phyloP scores from a whole-genome alignment of 2,888 invertebrate genomes.

The Lepidocyrtoides sp. region DNA sequence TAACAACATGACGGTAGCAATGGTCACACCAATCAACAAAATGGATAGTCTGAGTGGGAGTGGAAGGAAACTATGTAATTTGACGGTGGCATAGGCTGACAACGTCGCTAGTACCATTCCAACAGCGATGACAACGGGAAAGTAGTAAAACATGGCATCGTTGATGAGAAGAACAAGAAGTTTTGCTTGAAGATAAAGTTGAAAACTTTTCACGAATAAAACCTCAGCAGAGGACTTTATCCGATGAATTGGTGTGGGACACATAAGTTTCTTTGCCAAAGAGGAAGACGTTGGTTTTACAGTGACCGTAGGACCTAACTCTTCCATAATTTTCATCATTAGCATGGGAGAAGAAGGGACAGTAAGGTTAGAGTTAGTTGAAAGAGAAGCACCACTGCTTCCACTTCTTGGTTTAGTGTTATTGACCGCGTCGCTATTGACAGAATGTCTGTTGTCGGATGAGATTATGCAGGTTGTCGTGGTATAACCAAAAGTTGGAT shows the following conservation, averaged over 20 bases:
- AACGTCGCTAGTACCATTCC: slow-evolving; percentile 67
- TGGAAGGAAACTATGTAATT: slow-evolving; percentile 67
- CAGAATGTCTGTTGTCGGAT: slow-evolving; percentile 33
- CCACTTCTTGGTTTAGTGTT: background rate
- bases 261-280: slow-evolving; percentile 67
- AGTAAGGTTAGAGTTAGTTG: background rate
- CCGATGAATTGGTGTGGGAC: slow-evolving; percentile 51
- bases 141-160: slow-evolving; percentile 70
- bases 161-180: slow-evolving; percentile 74
- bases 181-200: slow-evolving; percentile 75
- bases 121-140: slow-evolving; percentile 72
- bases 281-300: slow-evolving; percentile 46
- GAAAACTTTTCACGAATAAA: slow-evolving; percentile 71
- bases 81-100: slow-evolving; percentile 72
- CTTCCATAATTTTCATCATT: slow-evolving; percentile 74
- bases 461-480: slow-evolving; percentile 30
- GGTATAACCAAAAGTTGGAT: slow-evolving; percentile 51
- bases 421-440: background rate
- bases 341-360: slow-evolving; percentile 53
- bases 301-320: slow-evolving; percentile 57
- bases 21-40: slow-evolving; percentile 70
- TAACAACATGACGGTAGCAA: slow-evolving; percentile 63
- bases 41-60: slow-evolving; percentile 68
- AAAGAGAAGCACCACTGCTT: background rate
- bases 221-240: slow-evolving; percentile 69